Percentiles rank a stretch among this genome's conserved stretches.
Conservation (phyloP, 2,888 invertebrate genomes). For the Incurvaria masculella region DNA sequence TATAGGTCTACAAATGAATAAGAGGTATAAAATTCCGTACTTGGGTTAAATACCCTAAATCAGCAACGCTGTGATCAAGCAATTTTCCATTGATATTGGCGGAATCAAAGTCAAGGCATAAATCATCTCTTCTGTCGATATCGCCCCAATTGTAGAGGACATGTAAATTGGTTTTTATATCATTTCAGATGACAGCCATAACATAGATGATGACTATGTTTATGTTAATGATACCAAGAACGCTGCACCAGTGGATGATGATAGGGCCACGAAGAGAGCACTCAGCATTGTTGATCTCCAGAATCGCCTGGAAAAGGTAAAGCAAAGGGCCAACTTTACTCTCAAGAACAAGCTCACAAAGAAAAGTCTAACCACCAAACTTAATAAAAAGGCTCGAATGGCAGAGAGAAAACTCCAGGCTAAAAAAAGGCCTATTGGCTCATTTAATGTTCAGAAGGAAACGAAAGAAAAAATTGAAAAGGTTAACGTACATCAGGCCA, state of each 20-base stretch:
- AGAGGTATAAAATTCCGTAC: too few relatives aligned
- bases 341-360: slow-evolving; percentile 65
- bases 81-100: too few relatives aligned
- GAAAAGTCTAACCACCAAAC: slow-evolving; percentile 62
- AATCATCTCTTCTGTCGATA: too few relatives aligned
- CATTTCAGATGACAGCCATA: slow-evolving; percentile 24
- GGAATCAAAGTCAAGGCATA: too few relatives aligned
- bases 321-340: slow-evolving; percentile 57
- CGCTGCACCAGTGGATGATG: slow-evolving; percentile 23
- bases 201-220: slow-evolving; percentile 31
- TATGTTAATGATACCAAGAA: slow-evolving; percentile 35
- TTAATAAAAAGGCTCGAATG: slow-evolving; percentile 64
- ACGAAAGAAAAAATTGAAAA: slow-evolving; percentile 29
- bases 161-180: too few relatives aligned
- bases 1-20: too few relatives aligned
- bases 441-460: slow-evolving; percentile 21
- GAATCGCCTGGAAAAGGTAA: slow-evolving; percentile 59
- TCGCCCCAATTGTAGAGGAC: too few relatives aligned
- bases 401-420: slow-evolving; percentile 48
- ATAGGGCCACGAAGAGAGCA: slow-evolving; percentile 45
- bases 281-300: slow-evolving; percentile 63
- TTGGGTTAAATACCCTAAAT: too few relatives aligned
- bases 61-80: too few relatives aligned
- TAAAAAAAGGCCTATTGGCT: not conserved
- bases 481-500: slow-evolving; percentile 42